Percentiles rank a stretch among this genome's conserved stretches.
Evolutionary conservation across 2,113 vertebrate genomes (phyloP).

Genomic region (Phyllostomus discolor): DNA sequence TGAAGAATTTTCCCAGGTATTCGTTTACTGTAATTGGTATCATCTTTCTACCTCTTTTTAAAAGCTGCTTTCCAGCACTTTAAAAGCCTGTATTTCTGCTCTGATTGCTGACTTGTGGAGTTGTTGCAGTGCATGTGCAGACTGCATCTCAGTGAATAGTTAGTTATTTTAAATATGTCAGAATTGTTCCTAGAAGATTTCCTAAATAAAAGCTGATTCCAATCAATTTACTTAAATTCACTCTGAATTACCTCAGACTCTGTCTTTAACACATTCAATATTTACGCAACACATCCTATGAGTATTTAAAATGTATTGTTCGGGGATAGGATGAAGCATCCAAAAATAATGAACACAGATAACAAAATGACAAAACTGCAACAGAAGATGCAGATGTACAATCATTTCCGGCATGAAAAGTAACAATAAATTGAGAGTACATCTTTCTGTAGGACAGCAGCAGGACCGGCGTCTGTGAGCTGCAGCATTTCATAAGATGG

Average conservation of each 20-base stretch:
- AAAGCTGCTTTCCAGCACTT: constrained; percentile 2
- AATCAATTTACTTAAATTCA: constrained; percentile 71
- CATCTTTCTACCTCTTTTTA: not conserved
- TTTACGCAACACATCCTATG: constrained; percentile 54
- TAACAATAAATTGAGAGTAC: constrained; percentile 61
- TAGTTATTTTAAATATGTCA: constrained; percentile 73
- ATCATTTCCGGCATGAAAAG: constrained; percentile 61
- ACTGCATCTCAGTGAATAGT: constrained; percentile 56
- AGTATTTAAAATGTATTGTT: constrained; percentile 66
- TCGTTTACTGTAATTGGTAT: not conserved
- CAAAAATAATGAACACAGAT: constrained; percentile 69
- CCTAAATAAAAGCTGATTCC: constrained; percentile 72
- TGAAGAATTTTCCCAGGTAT: not conserved
- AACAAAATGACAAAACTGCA: constrained; percentile 59
- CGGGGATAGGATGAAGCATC: constrained; percentile 63
- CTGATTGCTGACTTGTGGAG: constrained; percentile 43
- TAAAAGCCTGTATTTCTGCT: constrained; percentile 38
- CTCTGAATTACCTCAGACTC: constrained; percentile 71
- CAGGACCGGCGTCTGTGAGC: constrained; percentile 40
- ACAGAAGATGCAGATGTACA: constrained; percentile 70
- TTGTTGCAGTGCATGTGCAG: constrained; percentile 48
- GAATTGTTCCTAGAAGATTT: constrained; percentile 62
- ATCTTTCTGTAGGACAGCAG: constrained; percentile 18
- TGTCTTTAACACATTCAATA: constrained; percentile 60
- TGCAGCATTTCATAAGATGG: constrained; percentile 64